A percentile compares a stretch with the other conserved stretches of the same genome.
Evolutionary conservation across 2,113 vertebrate genomes (phyloP).

Genomic region (Eclectus roratus): DNA sequence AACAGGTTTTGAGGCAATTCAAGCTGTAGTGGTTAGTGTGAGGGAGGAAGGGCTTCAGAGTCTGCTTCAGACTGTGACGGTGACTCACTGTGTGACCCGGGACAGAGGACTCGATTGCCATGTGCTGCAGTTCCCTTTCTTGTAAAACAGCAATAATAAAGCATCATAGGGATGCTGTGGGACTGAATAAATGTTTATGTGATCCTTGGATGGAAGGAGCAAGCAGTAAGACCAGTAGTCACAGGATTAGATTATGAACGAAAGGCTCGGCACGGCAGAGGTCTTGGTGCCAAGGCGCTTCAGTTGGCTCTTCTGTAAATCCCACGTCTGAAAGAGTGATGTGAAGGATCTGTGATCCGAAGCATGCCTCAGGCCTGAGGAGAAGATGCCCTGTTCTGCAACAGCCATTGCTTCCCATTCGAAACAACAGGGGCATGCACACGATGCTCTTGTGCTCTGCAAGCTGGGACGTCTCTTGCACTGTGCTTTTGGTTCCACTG

Average conservation of each 20-base stretch:
- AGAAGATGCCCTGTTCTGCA: neutral
- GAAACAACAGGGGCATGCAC: neutral
- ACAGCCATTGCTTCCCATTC: neutral
- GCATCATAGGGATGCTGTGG: neutral
- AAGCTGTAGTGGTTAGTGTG: neutral
- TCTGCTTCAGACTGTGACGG: neutral
- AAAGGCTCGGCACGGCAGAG: neutral
- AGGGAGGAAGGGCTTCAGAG: slow-evolving; percentile 1
- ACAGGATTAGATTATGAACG: slow-evolving; percentile 11
- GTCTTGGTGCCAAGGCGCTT: neutral
- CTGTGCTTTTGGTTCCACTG: neutral
- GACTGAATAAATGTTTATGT: neutral
- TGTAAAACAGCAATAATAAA: neutral
- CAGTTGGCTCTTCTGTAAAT: slow-evolving; percentile 15
- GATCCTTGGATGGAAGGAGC: neutral
- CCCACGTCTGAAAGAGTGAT: neutral
- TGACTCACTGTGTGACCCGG: neutral
- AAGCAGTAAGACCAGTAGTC: neutral
- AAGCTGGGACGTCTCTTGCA: neutral
- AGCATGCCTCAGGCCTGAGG: neutral
- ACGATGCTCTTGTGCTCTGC: neutral
- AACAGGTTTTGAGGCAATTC: neutral
- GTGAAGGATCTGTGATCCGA: neutral
- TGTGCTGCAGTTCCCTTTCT: neutral
- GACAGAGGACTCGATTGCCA: neutral